Conservation (phyloP, 2,797 vertebrate species). For the Enteromius anoplus region DNA sequence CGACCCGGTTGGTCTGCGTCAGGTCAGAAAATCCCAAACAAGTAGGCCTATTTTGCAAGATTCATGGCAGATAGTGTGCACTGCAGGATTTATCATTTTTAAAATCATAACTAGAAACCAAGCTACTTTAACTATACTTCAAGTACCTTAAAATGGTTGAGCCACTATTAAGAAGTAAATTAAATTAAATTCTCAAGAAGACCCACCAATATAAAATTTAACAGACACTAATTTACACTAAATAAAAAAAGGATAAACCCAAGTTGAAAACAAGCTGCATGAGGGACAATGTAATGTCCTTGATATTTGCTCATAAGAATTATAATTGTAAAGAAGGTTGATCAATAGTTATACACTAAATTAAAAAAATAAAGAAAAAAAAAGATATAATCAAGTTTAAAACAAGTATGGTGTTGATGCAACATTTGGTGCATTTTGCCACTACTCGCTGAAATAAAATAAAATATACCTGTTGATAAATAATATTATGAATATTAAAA, state of each 20-base stretch:
- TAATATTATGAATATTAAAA: not conserved
- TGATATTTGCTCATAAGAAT: too few relatives aligned
- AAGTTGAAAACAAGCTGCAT: not conserved
- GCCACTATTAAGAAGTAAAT: not conserved
- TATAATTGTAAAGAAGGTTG: not conserved
- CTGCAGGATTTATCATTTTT: conserved; percentile 32
- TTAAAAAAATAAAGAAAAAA: not conserved
- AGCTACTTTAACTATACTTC: not conserved
- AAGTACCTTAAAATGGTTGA: not conserved
- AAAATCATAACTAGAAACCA: not conserved
- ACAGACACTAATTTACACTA: not conserved
- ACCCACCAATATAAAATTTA: too few relatives aligned
- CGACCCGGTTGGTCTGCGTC: conserved; percentile 64
- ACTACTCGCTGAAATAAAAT: not conserved
- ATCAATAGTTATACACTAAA: not conserved
- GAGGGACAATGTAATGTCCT: not conserved
- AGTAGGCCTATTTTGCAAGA: not conserved
- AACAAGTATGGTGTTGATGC: not conserved
- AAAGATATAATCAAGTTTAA: not conserved
- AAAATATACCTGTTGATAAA: not conserved
- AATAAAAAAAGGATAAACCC: not conserved
- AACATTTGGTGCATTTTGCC: not conserved
- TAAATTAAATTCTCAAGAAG: not conserved
- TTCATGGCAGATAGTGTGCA: conserved; percentile 26
- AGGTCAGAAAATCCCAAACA: conserved; percentile 51